phyloP scores from a whole-genome alignment of 2,797 vertebrate species.

The Muraenolepis orangiensis region DNA sequence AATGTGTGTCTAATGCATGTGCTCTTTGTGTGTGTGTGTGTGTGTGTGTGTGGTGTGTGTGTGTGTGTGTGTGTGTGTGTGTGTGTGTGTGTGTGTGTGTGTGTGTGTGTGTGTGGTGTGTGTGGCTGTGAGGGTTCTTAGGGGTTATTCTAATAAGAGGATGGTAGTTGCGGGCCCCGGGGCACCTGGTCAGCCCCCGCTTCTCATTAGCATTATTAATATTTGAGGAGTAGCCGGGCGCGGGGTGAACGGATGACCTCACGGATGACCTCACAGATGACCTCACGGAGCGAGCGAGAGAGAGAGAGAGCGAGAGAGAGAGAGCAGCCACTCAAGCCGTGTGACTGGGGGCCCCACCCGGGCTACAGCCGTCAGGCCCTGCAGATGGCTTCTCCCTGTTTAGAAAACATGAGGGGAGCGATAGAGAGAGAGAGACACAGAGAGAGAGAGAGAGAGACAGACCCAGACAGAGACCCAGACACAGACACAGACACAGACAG shows the following conservation, averaged over 20 bases:
- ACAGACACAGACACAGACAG: too few relatives aligned
- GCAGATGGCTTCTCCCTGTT: slow-evolving; percentile 33
- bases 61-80: slow-evolving; percentile 27
- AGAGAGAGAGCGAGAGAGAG: too few relatives aligned
- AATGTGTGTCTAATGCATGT: neutral
- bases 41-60: slow-evolving; percentile 17
- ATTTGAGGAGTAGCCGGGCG: slow-evolving; percentile 68
- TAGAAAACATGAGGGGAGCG: slow-evolving; percentile 37
- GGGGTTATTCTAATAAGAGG: slow-evolving; percentile 73
- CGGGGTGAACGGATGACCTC: slow-evolving; percentile 58
- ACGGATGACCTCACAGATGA: too few relatives aligned
- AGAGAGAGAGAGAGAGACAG: neutral
- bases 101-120: slow-evolving; percentile 20
- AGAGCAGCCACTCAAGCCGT: slow-evolving; percentile 54
- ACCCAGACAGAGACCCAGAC: too few relatives aligned
- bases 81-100: slow-evolving; percentile 36
- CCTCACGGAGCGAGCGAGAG: too few relatives aligned
- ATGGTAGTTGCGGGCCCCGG: slow-evolving; percentile 50
- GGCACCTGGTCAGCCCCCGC: slow-evolving; percentile 68
- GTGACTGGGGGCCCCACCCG: slow-evolving; percentile 20
- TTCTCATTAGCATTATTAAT: slow-evolving; percentile 76
- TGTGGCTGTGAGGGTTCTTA: slow-evolving; percentile 43
- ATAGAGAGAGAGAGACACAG: slow-evolving; percentile 8
- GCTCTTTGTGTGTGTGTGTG: slow-evolving; percentile 12
- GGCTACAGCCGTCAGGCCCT: too few relatives aligned